Evolutionary conservation across 2,888 invertebrate genomes (phyloP).

Genomic region (Orthosia gothica): DNA sequence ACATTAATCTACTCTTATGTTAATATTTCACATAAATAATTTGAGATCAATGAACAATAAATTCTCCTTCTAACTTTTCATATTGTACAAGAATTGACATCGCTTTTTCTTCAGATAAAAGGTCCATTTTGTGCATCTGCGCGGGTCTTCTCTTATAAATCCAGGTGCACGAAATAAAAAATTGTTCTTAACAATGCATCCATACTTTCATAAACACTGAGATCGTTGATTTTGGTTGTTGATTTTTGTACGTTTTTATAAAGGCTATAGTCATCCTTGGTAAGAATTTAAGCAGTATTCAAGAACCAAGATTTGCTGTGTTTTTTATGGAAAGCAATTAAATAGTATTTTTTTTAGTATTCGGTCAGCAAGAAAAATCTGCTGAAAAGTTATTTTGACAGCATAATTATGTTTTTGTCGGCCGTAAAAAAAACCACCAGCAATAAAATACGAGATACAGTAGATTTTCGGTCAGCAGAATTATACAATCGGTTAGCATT

Average conservation of each 20-base stretch:
- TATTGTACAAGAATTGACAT: constrained; percentile 62
- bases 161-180: constrained; percentile 86
- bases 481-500: too few relatives aligned
- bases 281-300: constrained; percentile 22
- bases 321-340: background rate
- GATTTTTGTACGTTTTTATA: constrained; percentile 66
- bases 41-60: constrained; percentile 89
- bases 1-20: constrained; percentile 82
- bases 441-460: too few relatives aligned
- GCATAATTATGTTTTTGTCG: too few relatives aligned
- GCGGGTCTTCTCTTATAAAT: constrained; percentile 73
- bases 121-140: constrained; percentile 69
- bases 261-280: constrained; percentile 18
- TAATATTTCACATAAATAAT: constrained; percentile 88
- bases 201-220: constrained; percentile 76
- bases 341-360: too few relatives aligned
- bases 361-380: too few relatives aligned
- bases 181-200: constrained; percentile 79
- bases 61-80: constrained; percentile 75
- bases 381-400: too few relatives aligned
- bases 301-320: constrained; percentile 16
- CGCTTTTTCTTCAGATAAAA: constrained; percentile 51
- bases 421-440: too few relatives aligned
- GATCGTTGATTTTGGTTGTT: constrained; percentile 77
- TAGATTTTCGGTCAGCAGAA: too few relatives aligned